These are phyloP conservation scores for Eumeta japonica DNA, from an alignment of 1,140 invertebrate genomes.

Conservation along the genomic window DNA sequence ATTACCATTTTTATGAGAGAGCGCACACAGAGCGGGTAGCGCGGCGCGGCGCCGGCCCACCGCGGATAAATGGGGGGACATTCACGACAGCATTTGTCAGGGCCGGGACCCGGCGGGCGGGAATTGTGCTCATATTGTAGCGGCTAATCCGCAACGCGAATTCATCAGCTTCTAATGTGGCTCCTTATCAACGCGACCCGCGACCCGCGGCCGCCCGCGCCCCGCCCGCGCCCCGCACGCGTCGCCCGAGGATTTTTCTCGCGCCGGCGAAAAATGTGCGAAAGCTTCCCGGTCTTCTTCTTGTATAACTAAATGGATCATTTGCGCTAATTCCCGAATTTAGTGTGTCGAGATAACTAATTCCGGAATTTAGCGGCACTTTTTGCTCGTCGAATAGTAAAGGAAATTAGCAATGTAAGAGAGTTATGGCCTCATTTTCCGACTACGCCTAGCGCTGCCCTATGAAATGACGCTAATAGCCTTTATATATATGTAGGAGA, in stretches of 20 bases:
- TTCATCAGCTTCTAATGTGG: conserved; percentile 40
- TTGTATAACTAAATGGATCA: not conserved
- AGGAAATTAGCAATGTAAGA: too few species aligned
- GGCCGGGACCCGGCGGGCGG: conserved; percentile 30
- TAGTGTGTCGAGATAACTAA: not conserved
- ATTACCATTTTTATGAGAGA: conserved; percentile 49
- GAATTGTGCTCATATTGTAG: conserved; percentile 50
- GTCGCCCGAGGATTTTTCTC: too few species aligned
- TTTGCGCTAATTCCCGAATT: not conserved
- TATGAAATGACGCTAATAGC: too few species aligned
- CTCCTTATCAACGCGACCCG: conserved; percentile 32
- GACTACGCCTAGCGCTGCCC: too few species aligned
- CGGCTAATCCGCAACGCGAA: conserved; percentile 42
- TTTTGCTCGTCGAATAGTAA: too few species aligned
- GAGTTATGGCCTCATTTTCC: too few species aligned
- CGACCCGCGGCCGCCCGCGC: too few species aligned
- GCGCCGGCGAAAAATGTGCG: not conserved
- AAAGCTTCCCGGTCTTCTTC: not conserved
- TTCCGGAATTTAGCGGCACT: too few species aligned
- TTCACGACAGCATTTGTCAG: conserved; percentile 38
- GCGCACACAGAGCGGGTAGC: conserved; percentile 23
- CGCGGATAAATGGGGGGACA: conserved; percentile 30
- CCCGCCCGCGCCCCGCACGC: too few species aligned
- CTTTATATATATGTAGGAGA: too few species aligned
- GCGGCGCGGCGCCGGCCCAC: conserved; percentile 13